A percentile compares a stretch with the other conserved stretches of the same genome.
Conservation (phyloP, 2,888 invertebrate species). For the Sericinus montela region DNA sequence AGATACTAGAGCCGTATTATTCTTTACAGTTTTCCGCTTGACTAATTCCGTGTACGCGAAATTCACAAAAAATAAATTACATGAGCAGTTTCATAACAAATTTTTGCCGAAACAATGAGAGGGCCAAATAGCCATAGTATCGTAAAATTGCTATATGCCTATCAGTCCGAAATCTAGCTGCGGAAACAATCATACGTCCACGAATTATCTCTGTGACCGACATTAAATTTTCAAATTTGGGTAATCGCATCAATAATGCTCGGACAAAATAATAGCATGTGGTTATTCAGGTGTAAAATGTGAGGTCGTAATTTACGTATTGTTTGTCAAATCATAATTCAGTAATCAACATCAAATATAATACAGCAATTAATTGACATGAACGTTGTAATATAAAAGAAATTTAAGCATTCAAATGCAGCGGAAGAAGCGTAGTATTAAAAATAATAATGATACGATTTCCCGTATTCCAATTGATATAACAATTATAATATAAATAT, state of each 20-base stretch:
- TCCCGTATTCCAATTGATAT: too few relatives aligned
- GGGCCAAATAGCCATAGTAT: not conserved
- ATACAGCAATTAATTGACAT: too few relatives aligned
- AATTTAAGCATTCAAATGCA: too few relatives aligned
- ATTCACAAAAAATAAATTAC: not conserved
- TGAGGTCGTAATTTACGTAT: not conserved
- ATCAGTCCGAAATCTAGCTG: conserved; percentile 43
- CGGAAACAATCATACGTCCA: conserved; percentile 49
- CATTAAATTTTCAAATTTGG: conserved; percentile 42
- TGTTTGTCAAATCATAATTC: not conserved
- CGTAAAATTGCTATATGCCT: conserved; percentile 31
- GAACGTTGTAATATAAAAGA: too few relatives aligned
- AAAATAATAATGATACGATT: too few relatives aligned
- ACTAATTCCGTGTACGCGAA: conserved; percentile 1
- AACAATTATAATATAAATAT: too few relatives aligned
- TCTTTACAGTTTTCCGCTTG: too few relatives aligned
- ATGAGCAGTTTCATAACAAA: conserved; percentile 6
- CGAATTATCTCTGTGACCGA: conserved; percentile 52
- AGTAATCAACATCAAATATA: too few relatives aligned
- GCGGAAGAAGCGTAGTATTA: too few relatives aligned
- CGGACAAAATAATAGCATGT: not conserved
- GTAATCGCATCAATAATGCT: conserved; percentile 32
- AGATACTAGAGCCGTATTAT: too few relatives aligned
- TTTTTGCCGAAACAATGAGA: conserved; percentile 11
- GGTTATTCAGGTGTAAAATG: not conserved